phyloP scores from a whole-genome alignment of 2,113 vertebrate species.

The Daubentonia madagascariensis region DNA sequence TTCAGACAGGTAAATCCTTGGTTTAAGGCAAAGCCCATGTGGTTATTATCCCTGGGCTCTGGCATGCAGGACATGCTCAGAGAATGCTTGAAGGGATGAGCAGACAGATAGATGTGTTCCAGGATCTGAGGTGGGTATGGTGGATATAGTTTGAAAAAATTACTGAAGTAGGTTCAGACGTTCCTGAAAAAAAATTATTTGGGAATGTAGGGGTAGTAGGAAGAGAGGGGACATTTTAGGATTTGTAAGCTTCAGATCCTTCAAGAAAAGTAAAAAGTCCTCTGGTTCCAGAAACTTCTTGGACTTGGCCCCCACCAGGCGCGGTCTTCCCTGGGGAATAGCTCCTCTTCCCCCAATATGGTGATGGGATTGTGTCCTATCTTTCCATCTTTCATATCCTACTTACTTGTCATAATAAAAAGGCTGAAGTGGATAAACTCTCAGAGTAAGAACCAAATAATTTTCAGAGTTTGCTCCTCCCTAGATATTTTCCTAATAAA shows the following conservation, averaged over 20 bases:
- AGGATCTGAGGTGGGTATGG: background rate
- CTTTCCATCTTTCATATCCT: background rate
- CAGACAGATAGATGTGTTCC: background rate
- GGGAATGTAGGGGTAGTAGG: background rate
- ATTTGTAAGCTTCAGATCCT: background rate
- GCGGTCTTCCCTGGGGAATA: background rate
- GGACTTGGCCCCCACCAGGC: background rate
- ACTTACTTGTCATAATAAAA: background rate
- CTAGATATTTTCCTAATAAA: background rate
- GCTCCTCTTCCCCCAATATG: accelerated
- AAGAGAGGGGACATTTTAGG: background rate
- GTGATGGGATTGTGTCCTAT: background rate
- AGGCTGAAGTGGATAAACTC: background rate
- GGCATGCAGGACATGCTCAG: background rate
- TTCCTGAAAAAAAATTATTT: background rate
- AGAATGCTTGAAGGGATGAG: background rate
- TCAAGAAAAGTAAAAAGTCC: background rate
- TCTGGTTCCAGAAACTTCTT: background rate
- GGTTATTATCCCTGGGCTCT: background rate
- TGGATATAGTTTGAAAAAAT: background rate
- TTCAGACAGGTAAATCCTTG: background rate
- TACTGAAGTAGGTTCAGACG: background rate
- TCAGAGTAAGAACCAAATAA: background rate
- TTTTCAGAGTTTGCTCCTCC: background rate
- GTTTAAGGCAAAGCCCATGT: background rate